Conservation (phyloP, 2,113 vertebrate genomes). For the Dicrurus megarhynchus region DNA sequence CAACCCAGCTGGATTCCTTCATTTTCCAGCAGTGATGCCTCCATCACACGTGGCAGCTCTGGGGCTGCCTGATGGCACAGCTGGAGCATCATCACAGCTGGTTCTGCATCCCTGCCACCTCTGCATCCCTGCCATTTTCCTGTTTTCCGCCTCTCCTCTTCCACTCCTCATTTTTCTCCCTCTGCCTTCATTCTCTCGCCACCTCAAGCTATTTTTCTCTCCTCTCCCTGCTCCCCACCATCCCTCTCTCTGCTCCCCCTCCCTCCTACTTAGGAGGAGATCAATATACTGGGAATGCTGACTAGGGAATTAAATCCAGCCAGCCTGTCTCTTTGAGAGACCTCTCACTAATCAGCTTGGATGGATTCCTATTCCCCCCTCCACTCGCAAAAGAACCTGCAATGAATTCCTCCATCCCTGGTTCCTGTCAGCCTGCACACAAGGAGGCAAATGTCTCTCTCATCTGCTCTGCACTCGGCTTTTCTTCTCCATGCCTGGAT, state of each 20-base stretch:
- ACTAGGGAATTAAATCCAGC: conserved; percentile 54
- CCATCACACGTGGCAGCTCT: not conserved
- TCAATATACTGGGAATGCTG: conserved; percentile 62
- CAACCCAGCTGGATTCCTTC: not conserved
- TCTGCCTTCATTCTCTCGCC: not conserved
- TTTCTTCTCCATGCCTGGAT: conserved; percentile 26
- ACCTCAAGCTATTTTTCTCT: conserved; percentile 32
- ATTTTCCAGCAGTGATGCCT: not conserved
- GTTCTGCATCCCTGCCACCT: not conserved
- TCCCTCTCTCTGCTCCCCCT: not conserved
- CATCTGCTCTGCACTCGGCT: conserved; percentile 14
- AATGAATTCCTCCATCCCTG: not conserved
- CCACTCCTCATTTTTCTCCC: not conserved
- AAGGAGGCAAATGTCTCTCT: conserved; percentile 59
- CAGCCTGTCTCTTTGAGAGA: conserved; percentile 49
- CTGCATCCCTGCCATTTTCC: not conserved
- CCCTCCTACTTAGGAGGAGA: conserved; percentile 39
- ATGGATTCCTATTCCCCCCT: conserved; percentile 27
- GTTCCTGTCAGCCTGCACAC: conserved; percentile 37
- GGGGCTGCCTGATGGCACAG: not conserved
- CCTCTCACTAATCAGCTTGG: conserved; percentile 61
- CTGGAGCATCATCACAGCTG: not conserved
- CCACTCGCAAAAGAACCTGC: not conserved
- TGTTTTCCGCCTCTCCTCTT: not conserved
- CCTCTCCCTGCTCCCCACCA: not conserved